These are phyloP conservation scores for Anguilla rostrata DNA, from an alignment of 2,113 vertebrate species.

Conservation along the genomic window DNA sequence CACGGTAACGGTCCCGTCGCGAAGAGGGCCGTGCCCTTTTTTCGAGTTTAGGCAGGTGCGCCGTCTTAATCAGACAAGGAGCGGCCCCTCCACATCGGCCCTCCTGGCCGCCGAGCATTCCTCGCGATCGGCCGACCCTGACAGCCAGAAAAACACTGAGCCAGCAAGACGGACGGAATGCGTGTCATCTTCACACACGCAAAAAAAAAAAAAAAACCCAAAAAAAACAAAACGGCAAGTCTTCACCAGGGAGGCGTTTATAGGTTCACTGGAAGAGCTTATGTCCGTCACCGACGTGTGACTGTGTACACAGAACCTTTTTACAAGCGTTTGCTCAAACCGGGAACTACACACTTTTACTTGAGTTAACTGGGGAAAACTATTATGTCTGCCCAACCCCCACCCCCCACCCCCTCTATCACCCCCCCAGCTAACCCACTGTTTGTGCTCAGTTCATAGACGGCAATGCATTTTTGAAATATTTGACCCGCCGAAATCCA, in stretches of 20 bases:
- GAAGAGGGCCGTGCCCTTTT: not conserved
- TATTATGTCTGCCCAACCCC: too few relatives aligned
- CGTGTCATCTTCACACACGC: not conserved
- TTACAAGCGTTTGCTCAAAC: too few relatives aligned
- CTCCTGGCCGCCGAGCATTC: not conserved
- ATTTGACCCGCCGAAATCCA: too few relatives aligned
- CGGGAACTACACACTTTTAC: too few relatives aligned
- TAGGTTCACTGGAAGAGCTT: not conserved
- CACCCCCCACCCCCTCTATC: too few relatives aligned
- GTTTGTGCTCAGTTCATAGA: too few relatives aligned
- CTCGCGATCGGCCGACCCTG: not conserved
- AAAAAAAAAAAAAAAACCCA: too few relatives aligned
- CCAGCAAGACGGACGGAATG: not conserved
- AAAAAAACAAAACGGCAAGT: not conserved
- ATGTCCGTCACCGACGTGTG: not conserved
- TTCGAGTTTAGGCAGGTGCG: not conserved
- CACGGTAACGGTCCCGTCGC: not conserved
- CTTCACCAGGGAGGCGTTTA: not conserved
- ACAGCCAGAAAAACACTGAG: too few relatives aligned
- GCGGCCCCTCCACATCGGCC: not conserved
- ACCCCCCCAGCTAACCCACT: too few relatives aligned
- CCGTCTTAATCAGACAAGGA: not conserved
- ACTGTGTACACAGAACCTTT: too few relatives aligned
- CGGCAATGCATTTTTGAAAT: too few relatives aligned
- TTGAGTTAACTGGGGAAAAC: too few relatives aligned